Percentiles rank a stretch among this genome's conserved stretches.
These are phyloP conservation scores for Semotilus atromaculatus DNA, from an alignment of 2,797 vertebrate species.

Conservation along the genomic window DNA sequence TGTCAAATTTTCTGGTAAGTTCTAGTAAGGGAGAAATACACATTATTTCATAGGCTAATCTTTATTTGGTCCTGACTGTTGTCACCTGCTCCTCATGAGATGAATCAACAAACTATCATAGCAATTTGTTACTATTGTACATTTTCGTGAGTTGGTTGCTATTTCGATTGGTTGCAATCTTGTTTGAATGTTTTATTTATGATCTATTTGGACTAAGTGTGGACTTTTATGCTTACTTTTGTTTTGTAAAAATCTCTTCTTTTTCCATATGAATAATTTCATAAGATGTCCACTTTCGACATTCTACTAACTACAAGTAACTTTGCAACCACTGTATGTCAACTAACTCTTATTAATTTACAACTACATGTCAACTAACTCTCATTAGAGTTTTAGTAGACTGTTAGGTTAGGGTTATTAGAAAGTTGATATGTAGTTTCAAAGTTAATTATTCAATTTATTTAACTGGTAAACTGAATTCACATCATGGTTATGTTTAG, in stretches of 20 bases:
- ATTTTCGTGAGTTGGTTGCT: neutral
- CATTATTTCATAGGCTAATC: neutral
- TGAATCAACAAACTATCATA: neutral
- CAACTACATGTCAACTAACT: too few relatives aligned
- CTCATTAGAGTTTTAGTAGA: too few relatives aligned
- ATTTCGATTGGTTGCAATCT: neutral
- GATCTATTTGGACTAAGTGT: too few relatives aligned
- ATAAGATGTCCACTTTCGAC: neutral
- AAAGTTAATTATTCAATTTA: too few relatives aligned
- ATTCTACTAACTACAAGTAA: neutral
- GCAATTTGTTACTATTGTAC: too few relatives aligned
- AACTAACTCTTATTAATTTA: neutral
- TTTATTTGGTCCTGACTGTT: neutral
- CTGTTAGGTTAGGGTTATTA: too few relatives aligned
- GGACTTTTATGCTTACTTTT: neutral
- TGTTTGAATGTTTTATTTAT: neutral
- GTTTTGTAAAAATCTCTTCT: neutral
- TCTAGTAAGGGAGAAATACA: neutral
- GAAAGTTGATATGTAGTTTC: neutral
- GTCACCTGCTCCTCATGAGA: neutral
- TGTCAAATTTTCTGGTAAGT: neutral
- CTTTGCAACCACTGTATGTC: neutral
- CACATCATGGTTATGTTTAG: neutral
- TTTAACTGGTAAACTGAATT: neutral
- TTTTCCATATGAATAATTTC: neutral